Evolutionary conservation across 2,797 vertebrate genomes (phyloP).

Genomic region (Gambelia wislizenii): DNA sequence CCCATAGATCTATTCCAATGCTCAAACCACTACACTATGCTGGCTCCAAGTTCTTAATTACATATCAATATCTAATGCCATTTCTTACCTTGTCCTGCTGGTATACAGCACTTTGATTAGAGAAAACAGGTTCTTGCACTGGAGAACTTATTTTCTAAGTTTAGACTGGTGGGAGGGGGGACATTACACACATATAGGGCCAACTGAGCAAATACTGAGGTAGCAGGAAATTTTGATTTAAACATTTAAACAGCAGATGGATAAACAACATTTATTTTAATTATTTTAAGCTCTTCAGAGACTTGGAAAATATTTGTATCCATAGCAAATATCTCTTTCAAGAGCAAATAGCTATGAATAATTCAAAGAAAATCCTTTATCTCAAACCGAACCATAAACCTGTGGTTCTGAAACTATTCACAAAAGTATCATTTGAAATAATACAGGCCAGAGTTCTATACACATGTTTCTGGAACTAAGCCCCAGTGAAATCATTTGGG

Average conservation of each 20-base stretch:
- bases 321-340: background rate
- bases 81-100: background rate
- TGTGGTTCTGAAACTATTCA: background rate
- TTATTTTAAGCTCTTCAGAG: background rate
- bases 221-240: background rate
- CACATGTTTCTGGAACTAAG: background rate
- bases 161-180: background rate
- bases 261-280: background rate
- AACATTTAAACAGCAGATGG: background rate
- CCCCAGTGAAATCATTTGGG: background rate
- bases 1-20: too few relatives aligned
- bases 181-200: background rate
- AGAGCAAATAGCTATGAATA: background rate
- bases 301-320: background rate
- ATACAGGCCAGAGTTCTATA: background rate
- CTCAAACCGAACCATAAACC: background rate
- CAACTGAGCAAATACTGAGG: background rate
- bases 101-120: background rate
- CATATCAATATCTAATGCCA: too few relatives aligned
- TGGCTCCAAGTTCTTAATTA: background rate
- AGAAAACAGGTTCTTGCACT: background rate
- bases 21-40: too few relatives aligned
- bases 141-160: background rate
- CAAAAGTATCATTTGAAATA: background rate
- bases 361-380: background rate